Evolutionary conservation across 2,113 vertebrate genomes (phyloP), one percentile per base, ranked within the genome.

Genomic region (Tychaedon coryphoeus): DNA sequence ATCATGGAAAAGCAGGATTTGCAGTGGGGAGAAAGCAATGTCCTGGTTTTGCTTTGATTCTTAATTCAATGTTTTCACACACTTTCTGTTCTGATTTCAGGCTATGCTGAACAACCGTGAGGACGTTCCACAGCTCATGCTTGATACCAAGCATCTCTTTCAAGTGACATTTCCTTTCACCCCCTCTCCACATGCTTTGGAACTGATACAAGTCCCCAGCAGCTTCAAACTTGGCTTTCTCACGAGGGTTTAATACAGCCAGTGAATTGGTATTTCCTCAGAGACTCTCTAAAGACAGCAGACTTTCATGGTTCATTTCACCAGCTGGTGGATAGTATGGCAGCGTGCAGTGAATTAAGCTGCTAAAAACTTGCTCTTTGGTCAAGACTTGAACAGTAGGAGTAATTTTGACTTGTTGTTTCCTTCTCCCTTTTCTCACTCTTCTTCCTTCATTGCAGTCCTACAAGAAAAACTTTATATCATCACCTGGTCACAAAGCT

Each of bases 121-220:
- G 67, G 98, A 98, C 6, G 96, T 97, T 7, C 93, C 98, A 3
- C 99, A 99, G 78, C 56, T 99, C 92, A 99, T 99, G 99, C 82
- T 99, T 23, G 99, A 99, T 43, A 97, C 98, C 80, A 98, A 99
- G 67, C 98, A 99, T 24, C 98, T 98, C 91, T 99, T 99, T 96
- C 99, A 99, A 98, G 99, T 99, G 97, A 99, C 97, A 0, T 99
- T 99, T 96, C 99, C 99, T 45, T 99, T 98, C 94, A 98, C 97
- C 58, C 95, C 98, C 3, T 99, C 99, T 22, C 97, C 98, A 1
- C 98, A 99, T 57, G 98, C 99, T 57, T 97, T 99, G 97, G 99
- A 99, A 97, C 97, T 98, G 89, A 98, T 99, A 78, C 98, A 99
- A 97, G 95, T 99, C 76, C 99, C 99, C 64, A 98, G 91, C 97